Conservation (phyloP, 1,140 invertebrate genomes). For the Drosophila funebris region DNA sequence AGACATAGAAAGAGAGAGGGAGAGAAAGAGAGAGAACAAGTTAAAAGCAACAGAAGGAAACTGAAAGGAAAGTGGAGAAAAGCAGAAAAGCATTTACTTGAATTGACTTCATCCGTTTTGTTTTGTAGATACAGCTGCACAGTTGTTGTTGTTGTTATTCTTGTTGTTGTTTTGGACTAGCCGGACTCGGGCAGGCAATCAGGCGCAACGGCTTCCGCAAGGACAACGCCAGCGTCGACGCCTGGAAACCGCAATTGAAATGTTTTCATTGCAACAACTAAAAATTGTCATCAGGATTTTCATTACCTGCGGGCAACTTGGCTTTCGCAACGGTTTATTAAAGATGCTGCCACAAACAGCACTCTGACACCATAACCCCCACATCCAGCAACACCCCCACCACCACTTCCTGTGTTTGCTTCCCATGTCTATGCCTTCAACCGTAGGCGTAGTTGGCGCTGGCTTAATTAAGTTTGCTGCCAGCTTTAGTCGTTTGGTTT, state of each 20-base stretch:
- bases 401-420: background rate
- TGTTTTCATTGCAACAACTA: slow-evolving; percentile 80
- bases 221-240: slow-evolving; percentile 37
- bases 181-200: slow-evolving; percentile 47
- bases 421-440: background rate
- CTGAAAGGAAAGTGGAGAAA: slow-evolving; percentile 48
- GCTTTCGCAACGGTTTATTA: slow-evolving; percentile 67
- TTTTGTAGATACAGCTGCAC: slow-evolving; percentile 46
- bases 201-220: slow-evolving; percentile 60
- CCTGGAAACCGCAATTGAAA: slow-evolving; percentile 77
- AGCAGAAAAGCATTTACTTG: slow-evolving; percentile 65
- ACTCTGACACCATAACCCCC: background rate
- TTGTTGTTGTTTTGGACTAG: slow-evolving; percentile 15
- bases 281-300: slow-evolving; percentile 81
- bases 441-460: slow-evolving; percentile 64
- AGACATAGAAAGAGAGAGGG: background rate
- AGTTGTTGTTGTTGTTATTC: slow-evolving; percentile 7
- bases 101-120: slow-evolving; percentile 75
- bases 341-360: slow-evolving; percentile 50
- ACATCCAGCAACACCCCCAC: background rate
- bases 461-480: slow-evolving; percentile 75
- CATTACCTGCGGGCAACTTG: slow-evolving; percentile 79
- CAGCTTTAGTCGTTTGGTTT: slow-evolving; percentile 27
- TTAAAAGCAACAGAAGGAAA: slow-evolving; percentile 2
- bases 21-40: slow-evolving; percentile 3